A percentile compares a stretch with the other conserved stretches of the same genome.
Evolutionary conservation across 2,113 vertebrate species (phyloP).

Genomic region (Actenoides lindsayi): DNA sequence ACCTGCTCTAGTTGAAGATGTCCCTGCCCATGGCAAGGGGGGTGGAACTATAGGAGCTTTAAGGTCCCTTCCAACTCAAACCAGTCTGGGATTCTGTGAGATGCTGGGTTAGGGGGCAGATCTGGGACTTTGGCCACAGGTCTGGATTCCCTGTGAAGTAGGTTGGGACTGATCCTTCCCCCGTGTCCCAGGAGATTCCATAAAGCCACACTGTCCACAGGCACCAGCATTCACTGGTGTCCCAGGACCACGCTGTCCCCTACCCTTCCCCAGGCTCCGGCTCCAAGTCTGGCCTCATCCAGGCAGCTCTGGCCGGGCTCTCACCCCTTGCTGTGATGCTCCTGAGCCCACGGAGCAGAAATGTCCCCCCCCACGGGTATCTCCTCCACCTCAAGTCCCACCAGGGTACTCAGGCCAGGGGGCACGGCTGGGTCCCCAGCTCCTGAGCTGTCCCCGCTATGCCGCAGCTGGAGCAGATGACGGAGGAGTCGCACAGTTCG

Average conservation of each 20-base stretch:
- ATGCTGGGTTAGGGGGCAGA: background rate
- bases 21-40: background rate
- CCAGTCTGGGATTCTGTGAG: background rate
- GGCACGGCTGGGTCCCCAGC: background rate
- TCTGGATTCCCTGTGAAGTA: background rate
- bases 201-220: background rate
- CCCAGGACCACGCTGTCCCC: background rate
- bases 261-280: background rate
- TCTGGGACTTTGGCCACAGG: background rate
- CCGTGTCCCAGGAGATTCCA: fast-evolving
- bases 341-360: background rate
- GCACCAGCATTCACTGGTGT: background rate
- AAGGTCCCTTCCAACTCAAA: background rate
- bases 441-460: background rate
- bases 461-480: slow-evolving; percentile 83
- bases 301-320: background rate
- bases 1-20: background rate
- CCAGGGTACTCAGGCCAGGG: background rate
- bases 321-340: fast-evolving
- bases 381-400: background rate
- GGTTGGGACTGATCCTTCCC: background rate
- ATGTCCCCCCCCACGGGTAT: fast-evolving
- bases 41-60: background rate
- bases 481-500: slow-evolving; percentile 77
- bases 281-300: too few species aligned